A percentile compares a stretch with the other conserved stretches of the same genome.
These are phyloP conservation scores for Limnodromus scolopaceus DNA, from an alignment of 2,797 vertebrate genomes.

Conservation along the genomic window DNA sequence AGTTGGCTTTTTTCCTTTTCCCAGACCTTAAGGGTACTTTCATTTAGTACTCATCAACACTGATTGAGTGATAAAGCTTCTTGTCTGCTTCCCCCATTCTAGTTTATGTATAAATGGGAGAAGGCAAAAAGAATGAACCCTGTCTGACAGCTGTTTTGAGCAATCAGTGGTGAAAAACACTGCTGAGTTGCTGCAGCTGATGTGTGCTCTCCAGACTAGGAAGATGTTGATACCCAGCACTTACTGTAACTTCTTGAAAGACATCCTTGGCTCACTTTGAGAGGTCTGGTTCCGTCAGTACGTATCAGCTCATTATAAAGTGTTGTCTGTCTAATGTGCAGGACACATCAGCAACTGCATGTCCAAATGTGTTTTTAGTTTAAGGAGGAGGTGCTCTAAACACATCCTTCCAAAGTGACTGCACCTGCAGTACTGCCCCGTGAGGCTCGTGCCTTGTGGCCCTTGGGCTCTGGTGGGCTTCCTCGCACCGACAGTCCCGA, in stretches of 20 bases:
- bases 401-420: fast-evolving
- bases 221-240: fast-evolving
- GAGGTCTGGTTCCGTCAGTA: background rate
- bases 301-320: fast-evolving
- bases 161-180: background rate
- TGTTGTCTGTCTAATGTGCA: fast-evolving
- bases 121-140: background rate
- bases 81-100: background rate
- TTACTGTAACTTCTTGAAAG: background rate
- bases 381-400: background rate
- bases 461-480: fast-evolving
- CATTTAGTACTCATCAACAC: background rate
- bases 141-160: background rate
- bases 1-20: background rate
- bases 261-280: background rate
- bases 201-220: background rate
- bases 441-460: background rate
- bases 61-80: background rate
- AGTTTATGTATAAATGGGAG: background rate
- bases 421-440: fast-evolving
- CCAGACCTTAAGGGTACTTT: background rate
- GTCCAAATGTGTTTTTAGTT: background rate
- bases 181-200: background rate
- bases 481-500: fast-evolving
- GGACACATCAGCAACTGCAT: background rate